Conservation (phyloP, 2,888 invertebrate species). For the Lepidocyrtoides sp. region DNA sequence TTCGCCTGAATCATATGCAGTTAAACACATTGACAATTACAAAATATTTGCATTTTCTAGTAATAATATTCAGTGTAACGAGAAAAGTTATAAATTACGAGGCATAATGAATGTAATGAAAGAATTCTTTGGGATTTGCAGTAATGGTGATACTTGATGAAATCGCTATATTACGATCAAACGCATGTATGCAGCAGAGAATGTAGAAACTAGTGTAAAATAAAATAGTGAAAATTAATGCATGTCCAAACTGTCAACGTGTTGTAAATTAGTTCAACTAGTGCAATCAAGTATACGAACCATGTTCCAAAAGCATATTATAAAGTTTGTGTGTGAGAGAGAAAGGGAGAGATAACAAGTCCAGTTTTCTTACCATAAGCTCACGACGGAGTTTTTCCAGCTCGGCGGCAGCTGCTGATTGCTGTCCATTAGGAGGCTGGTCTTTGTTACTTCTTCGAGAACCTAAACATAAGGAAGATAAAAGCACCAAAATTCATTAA, state of each 20-base stretch:
- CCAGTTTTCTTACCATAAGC: constrained; percentile 91
- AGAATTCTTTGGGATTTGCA: neutral
- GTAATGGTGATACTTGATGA: neutral
- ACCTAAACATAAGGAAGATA: constrained; percentile 88
- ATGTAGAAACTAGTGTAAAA: neutral
- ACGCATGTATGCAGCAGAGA: neutral
- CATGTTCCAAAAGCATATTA: too few relatives aligned
- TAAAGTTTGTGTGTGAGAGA: neutral
- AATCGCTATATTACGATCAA: neutral
- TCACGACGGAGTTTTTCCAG: constrained; percentile 97
- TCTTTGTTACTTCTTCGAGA: constrained; percentile 88
- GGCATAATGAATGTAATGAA: too few relatives aligned
- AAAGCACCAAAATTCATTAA: constrained; percentile 50
- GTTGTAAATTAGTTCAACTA: constrained; percentile 16
- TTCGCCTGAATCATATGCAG: neutral
- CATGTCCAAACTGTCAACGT: constrained; percentile 28
- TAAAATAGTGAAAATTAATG: neutral
- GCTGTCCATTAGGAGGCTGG: constrained; percentile 86
- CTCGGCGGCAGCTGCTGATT: constrained; percentile 93
- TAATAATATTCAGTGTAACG: neutral
- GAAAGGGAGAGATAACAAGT: neutral
- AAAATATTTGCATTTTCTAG: constrained; percentile 2
- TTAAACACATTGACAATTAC: constrained; percentile 49
- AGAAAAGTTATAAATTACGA: neutral
- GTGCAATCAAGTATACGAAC: neutral